A percentile compares a stretch with the other conserved stretches of the same genome.
These are phyloP conservation scores for Narcine bancroftii DNA, from an alignment of 2,113 vertebrate species.

Conservation along the genomic window DNA sequence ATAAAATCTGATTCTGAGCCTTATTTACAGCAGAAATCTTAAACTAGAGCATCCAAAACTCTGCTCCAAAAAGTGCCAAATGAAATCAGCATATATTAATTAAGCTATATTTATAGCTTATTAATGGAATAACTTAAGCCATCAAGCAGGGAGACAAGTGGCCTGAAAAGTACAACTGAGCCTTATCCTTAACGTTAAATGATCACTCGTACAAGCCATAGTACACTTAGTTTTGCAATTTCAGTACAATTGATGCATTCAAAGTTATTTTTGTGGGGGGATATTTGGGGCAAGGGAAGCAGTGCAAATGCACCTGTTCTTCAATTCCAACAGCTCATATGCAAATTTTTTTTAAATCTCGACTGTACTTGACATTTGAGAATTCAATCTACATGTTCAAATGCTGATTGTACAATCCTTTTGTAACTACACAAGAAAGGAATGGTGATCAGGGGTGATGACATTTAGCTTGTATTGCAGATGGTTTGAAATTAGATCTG, in stretches of 20 bases:
- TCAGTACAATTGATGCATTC: not conserved
- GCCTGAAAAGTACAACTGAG: not conserved
- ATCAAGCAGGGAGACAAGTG: not conserved
- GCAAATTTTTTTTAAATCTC: not conserved
- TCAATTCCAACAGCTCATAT: not conserved
- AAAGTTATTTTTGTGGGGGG: not conserved
- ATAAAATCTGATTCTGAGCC: too few relatives aligned
- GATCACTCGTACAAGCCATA: not conserved
- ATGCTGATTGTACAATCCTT: not conserved
- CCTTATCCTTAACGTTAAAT: not conserved
- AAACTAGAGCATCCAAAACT: not conserved
- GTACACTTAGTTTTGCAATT: not conserved
- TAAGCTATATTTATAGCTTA: not conserved
- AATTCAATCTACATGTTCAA: not conserved
- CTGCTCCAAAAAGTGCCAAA: not conserved
- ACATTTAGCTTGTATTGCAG: conserved; percentile 9
- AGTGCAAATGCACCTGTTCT: not conserved
- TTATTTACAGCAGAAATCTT: not conserved
- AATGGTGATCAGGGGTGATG: not conserved
- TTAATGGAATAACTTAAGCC: not conserved
- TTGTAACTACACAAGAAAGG: not conserved
- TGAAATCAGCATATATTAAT: not conserved
- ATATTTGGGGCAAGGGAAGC: too few relatives aligned
- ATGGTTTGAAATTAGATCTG: conserved; percentile 30
- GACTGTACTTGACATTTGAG: not conserved